Evolutionary conservation across 2,797 vertebrate genomes (phyloP).

Genomic region (Lagodon rhomboides): DNA sequence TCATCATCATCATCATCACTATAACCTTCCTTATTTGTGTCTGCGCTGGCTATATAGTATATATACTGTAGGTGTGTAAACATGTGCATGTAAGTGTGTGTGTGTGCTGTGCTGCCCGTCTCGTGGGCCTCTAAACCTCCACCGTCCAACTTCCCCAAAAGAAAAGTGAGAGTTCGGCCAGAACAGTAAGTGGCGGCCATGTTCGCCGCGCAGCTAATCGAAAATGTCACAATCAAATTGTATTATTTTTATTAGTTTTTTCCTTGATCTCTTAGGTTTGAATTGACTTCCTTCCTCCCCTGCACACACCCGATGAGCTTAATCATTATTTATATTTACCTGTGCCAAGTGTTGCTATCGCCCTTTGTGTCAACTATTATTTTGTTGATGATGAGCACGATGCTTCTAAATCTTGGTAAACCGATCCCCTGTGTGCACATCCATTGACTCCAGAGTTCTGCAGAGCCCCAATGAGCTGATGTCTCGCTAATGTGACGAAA

Average conservation of each 20-base stretch:
- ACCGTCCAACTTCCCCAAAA: constrained; percentile 4
- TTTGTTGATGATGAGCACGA: not conserved
- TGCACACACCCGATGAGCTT: not conserved
- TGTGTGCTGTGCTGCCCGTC: constrained; percentile 5
- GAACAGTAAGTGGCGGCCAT: constrained; percentile 28
- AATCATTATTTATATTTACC: not conserved
- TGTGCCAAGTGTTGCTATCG: not conserved
- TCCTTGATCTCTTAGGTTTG: too few relatives aligned
- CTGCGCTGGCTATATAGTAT: constrained; percentile 19
- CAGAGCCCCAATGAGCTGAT: constrained; percentile 1
- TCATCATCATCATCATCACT: constrained; percentile 53
- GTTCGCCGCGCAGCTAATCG: not conserved
- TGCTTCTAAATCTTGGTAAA: not conserved
- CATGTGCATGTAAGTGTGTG: constrained; percentile 2
- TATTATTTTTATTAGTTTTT: not conserved
- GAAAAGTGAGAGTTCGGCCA: constrained; percentile 35
- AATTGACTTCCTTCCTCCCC: not conserved
- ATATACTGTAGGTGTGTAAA: not conserved
- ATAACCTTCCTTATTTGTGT: constrained; percentile 46
- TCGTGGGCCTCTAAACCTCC: not conserved
- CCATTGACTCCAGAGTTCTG: constrained; percentile 17
- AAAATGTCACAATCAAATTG: not conserved
- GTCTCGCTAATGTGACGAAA: not conserved
- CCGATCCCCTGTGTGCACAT: not conserved
- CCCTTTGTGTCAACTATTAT: not conserved